These are phyloP conservation scores for Escarpia spicata DNA, from an alignment of 2,888 invertebrate genomes.

Conservation along the genomic window DNA sequence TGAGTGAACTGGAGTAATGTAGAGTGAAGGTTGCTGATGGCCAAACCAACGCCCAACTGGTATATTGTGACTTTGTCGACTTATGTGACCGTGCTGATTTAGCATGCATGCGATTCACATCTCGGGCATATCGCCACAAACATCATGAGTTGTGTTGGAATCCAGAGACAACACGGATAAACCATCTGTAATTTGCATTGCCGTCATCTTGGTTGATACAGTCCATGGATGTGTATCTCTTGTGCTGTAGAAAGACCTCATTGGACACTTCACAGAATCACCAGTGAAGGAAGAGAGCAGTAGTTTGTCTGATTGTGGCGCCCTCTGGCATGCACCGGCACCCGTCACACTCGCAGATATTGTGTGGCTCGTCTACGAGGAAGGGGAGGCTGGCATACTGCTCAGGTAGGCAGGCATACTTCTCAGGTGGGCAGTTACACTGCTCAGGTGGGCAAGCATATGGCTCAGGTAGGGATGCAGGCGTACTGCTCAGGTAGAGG, in stretches of 20 bases:
- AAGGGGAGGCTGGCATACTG: conserved; percentile 25
- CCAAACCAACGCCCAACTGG: no score
- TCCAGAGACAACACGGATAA: no score
- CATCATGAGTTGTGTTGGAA: no score
- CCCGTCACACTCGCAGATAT: conserved; percentile 31
- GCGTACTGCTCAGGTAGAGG: not conserved
- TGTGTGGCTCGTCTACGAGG: conserved; percentile 27
- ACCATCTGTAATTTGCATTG: not conserved
- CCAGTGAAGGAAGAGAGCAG: not conserved
- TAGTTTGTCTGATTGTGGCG: not conserved
- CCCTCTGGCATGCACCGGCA: conserved; percentile 26
- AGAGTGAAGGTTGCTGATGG: no score
- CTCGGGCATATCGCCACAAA: no score
- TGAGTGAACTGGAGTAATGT: no score
- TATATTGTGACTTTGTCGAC: no score
- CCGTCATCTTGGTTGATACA: not conserved
- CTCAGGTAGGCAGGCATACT: not conserved
- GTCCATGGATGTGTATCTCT: not conserved
- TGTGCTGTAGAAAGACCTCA: not conserved
- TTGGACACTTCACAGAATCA: not conserved
- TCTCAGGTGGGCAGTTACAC: no score
- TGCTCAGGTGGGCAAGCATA: no score
- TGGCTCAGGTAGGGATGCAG: no score
- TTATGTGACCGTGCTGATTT: no score
- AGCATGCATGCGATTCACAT: no score